Base-by-base conservation (phyloP, 2,797 vertebrate genomes). In the Sternotherus odoratus region DNA sequence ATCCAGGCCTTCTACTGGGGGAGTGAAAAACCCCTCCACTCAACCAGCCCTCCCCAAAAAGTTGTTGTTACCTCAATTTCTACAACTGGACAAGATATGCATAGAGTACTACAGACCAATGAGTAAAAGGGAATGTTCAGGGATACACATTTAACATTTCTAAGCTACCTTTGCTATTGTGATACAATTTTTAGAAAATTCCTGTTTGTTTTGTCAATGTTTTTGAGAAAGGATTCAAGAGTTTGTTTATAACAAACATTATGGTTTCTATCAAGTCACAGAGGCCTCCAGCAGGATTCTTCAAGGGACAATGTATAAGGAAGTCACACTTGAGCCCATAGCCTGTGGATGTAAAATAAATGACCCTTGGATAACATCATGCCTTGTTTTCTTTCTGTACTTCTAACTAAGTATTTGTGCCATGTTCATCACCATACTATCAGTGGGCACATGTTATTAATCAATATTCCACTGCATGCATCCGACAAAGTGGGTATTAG, bases 1-100 rank as follows among this genome's bases (percentile, higher is more conserved):
- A 12, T 26, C 36, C 0, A 0, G 12, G 77, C 43, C 23, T 36
- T 81, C 16, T 50, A 1, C 0, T 0, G 79, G 9, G 43, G 36
- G 83, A 54, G 16, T 16, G 8, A 16, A 79, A 63, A 57, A 54
- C 86, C 24, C 36, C 2, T n/a, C 19, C 36, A 53, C 51, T 23
- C 28, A 7, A 6, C 56, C 12, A 3, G 13, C 56, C 28, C 56
- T 28, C 19, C 43, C 16, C 28, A 77, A 49, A 48, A 48, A 87
- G 23, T 75, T 5, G 75, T 46, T 19, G 2, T 75, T 74, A 4
- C 4, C n/a, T 87, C 6, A 77, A 5, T 15, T 92, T 33, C 21
- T 6, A 0, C 6, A 12, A 33, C 2, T 0, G 51, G 43, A 51
- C 30, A 72, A 2, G 0, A 23, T 83, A 23, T 86, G 50, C 57